Conservation (phyloP, 2,888 invertebrate genomes). For the Rhingia rostrata region DNA sequence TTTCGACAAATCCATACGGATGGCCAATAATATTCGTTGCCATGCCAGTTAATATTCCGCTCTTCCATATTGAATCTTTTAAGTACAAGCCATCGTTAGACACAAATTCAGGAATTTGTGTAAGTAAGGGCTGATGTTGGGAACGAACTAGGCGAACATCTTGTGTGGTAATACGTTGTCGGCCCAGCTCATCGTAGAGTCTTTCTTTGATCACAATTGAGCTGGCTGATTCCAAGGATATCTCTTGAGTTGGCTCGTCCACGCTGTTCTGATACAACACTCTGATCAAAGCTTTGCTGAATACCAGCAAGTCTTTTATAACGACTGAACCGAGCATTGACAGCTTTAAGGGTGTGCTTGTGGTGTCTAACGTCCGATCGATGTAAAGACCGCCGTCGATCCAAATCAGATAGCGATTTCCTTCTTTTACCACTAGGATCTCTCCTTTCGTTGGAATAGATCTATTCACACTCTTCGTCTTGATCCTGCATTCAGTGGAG, state of each 20-base stretch:
- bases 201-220: conserved; percentile 34
- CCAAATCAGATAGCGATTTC: conserved; percentile 31
- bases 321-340: conserved; percentile 4
- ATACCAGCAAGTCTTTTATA: conserved; percentile 28
- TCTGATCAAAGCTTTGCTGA: conserved; percentile 19
- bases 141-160: conserved; percentile 15
- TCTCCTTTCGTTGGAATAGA: conserved; percentile 31
- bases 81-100: conserved; percentile 6
- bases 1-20: conserved; percentile 28
- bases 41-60: conserved; percentile 19
- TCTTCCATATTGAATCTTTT: conserved; percentile 35
- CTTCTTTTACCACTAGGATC: conserved; percentile 31
- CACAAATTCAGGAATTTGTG: conserved; percentile 15
- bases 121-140: conserved; percentile 4
- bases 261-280: conserved; percentile 34
- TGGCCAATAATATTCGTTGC: conserved; percentile 19
- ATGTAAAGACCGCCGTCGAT: conserved; percentile 38
- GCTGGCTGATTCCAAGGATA: conserved; percentile 21
- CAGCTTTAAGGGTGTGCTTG: background rate
- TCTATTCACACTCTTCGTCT: background rate
- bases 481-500: background rate
- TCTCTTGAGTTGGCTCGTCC: conserved; percentile 31
- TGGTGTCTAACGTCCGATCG: conserved; percentile 11
- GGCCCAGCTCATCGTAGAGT: conserved; percentile 48
- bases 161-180: conserved; percentile 39